These are phyloP conservation scores for Drosophila parthenogenetica DNA, from an alignment of 2,888 invertebrate species.

Conservation along the genomic window DNA sequence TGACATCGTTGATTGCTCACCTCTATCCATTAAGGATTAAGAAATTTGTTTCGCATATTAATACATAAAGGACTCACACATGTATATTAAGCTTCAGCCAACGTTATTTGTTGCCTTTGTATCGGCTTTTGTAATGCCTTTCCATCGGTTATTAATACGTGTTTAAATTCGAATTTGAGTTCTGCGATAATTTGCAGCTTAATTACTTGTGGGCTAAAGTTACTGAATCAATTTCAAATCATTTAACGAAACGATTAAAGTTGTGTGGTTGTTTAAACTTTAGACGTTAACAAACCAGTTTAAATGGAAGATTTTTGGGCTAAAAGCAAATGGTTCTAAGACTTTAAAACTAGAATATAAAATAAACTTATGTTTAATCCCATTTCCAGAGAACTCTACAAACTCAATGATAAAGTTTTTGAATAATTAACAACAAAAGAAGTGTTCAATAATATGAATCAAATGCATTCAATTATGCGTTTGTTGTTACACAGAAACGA, in stretches of 20 bases:
- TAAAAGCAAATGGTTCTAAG: no score
- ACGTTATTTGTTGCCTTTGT: not conserved
- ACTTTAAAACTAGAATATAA: no score
- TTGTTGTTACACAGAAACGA: constrained; percentile 25
- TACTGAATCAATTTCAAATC: no score
- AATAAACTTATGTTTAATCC: no score
- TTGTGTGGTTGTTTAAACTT: no score
- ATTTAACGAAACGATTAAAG: no score
- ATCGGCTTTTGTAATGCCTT: not conserved
- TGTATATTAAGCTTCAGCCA: constrained; percentile 1
- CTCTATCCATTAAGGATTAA: constrained; percentile 4
- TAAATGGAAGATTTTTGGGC: no score
- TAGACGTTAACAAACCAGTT: no score
- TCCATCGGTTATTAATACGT: not conserved
- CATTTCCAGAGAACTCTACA: no score
- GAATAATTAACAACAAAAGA: constrained; percentile 11
- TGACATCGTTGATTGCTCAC: not conserved
- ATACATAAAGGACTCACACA: not conserved
- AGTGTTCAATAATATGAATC: constrained; percentile 21
- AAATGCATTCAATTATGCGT: constrained; percentile 51
- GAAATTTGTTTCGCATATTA: not conserved
- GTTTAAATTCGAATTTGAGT: no score
- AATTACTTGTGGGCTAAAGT: no score
- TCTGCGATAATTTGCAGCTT: no score
- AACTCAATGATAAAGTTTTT: constrained; percentile 3